These are phyloP conservation scores for Tortrix viridana DNA, from an alignment of 2,888 invertebrate genomes.

Conservation along the genomic window DNA sequence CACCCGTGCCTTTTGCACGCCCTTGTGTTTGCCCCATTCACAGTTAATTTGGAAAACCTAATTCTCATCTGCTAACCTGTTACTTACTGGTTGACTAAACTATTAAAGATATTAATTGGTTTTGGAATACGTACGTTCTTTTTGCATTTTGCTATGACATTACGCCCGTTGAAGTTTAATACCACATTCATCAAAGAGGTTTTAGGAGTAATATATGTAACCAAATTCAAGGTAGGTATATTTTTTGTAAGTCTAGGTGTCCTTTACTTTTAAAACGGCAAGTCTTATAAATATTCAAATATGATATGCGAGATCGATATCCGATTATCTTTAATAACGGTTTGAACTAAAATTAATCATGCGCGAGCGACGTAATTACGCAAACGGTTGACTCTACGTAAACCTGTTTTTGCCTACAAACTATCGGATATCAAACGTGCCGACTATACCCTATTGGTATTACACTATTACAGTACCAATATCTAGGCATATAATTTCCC, in stretches of 20 bases:
- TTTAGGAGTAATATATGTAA: no score
- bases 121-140: no score
- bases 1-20: slow-evolving; percentile 30
- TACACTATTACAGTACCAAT: slow-evolving; percentile 3
- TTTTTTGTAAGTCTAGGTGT: no score
- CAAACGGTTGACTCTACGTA: slow-evolving; percentile 33
- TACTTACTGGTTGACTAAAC: no score
- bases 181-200: no score
- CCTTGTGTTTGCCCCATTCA: slow-evolving; percentile 18
- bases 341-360: slow-evolving; percentile 31
- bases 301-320: slow-evolving; percentile 10
- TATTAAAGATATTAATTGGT: no score
- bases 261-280: neutral
- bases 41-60: slow-evolving; percentile 27
- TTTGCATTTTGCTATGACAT: no score
- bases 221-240: no score
- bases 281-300: neutral
- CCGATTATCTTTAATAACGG: slow-evolving; percentile 30
- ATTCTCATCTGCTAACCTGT: no score
- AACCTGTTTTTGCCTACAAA: slow-evolving; percentile 30
- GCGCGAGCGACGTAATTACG: slow-evolving; percentile 29
- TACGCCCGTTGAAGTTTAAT: no score
- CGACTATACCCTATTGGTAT: slow-evolving; percentile 12
- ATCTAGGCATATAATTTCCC: neutral
- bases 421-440: slow-evolving; percentile 29